These are phyloP conservation scores for Oceanodroma tethys DNA, from an alignment of 2,113 vertebrate species.

Conservation along the genomic window DNA sequence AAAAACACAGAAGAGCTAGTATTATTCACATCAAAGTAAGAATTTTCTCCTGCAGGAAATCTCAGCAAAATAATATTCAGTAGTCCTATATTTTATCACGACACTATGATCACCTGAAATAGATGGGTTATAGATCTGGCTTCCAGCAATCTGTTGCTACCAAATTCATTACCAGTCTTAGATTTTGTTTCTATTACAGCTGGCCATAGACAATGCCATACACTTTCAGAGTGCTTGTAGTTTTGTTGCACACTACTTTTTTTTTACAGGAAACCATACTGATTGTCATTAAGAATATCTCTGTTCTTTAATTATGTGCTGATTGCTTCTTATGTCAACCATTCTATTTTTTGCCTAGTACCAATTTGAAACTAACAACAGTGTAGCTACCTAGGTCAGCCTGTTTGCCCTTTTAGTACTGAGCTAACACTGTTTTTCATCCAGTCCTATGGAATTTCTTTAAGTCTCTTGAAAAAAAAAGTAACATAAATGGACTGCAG, in stretches of 20 bases:
- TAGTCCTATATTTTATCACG: neutral
- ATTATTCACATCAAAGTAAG: neutral
- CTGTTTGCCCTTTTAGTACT: neutral
- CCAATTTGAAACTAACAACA: neutral
- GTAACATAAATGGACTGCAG: neutral
- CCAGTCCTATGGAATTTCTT: neutral
- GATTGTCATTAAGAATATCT: neutral
- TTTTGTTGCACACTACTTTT: neutral
- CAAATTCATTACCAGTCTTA: neutral
- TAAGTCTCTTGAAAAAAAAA: neutral
- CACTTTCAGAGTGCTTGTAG: neutral
- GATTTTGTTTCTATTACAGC: neutral
- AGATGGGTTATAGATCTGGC: neutral
- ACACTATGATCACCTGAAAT: constrained; percentile 7
- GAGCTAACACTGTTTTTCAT: neutral
- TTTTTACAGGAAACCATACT: neutral
- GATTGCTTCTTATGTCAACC: neutral
- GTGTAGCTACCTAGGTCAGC: neutral
- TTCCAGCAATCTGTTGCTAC: neutral
- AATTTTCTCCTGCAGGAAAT: constrained; percentile 18
- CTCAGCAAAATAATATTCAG: constrained; percentile 5
- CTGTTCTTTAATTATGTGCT: neutral
- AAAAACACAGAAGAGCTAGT: constrained; percentile 9
- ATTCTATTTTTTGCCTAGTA: neutral
- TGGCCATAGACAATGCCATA: neutral